phyloP scores from a whole-genome alignment of 2,888 invertebrate genomes.

The Xanthorhoe spadicearia region DNA sequence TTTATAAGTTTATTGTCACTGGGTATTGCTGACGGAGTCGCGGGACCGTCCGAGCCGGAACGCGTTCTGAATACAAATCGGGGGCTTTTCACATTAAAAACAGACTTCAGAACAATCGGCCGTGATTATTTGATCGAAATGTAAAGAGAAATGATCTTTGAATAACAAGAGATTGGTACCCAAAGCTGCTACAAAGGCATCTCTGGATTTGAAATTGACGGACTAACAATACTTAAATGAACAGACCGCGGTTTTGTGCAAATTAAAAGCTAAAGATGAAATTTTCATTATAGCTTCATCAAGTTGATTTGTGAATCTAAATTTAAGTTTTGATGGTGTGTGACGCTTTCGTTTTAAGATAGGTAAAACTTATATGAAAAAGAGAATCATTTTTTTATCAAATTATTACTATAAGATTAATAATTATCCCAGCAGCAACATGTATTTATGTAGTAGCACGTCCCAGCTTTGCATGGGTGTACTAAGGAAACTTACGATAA shows the following conservation, averaged over 20 bases:
- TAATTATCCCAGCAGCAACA: too few relatives aligned
- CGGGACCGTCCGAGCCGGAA: constrained; percentile 49
- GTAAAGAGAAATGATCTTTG: constrained; percentile 36
- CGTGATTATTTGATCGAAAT: constrained; percentile 38
- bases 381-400: too few relatives aligned
- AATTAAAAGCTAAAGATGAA: not conserved
- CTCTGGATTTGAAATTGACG: constrained; percentile 3
- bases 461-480: too few relatives aligned
- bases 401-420: too few relatives aligned
- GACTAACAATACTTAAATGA: not conserved
- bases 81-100: constrained; percentile 63
- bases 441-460: too few relatives aligned
- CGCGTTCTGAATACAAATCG: constrained; percentile 64
- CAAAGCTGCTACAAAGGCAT: constrained; percentile 20
- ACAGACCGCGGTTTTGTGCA: not conserved
- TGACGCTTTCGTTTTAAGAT: too few relatives aligned
- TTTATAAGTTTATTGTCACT: constrained; percentile 66
- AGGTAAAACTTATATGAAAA: too few relatives aligned
- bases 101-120: constrained; percentile 52
- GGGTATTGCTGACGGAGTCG: constrained; percentile 55
- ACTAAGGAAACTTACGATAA: too few relatives aligned
- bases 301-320: too few relatives aligned
- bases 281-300: not conserved
- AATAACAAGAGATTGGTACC: constrained; percentile 30
- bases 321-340: too few relatives aligned